These are phyloP conservation scores for Cheumatopsyche charites DNA, from an alignment of 1,140 invertebrate genomes.

Conservation along the genomic window DNA sequence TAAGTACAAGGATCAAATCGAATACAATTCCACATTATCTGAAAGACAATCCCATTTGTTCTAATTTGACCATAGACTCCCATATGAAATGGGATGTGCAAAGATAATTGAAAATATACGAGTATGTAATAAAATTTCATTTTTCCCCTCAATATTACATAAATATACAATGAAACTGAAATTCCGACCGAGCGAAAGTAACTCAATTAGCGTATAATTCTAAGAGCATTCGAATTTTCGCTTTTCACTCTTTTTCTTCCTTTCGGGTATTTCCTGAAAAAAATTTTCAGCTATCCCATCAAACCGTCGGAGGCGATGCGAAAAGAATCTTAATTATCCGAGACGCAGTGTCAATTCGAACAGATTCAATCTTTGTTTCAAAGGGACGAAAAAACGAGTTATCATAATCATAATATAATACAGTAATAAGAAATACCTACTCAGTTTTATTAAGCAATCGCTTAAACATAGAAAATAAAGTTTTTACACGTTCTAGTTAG, in stretches of 20 bases:
- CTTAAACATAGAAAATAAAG: too few species aligned
- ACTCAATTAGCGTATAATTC: constrained; percentile 44
- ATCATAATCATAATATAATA: constrained; percentile 19
- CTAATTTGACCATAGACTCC: constrained; percentile 4
- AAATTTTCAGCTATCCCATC: neutral
- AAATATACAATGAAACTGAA: neutral
- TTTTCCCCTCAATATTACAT: neutral
- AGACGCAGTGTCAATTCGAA: constrained; percentile 34
- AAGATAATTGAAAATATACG: neutral
- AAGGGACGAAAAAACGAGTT: neutral
- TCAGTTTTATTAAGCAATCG: too few species aligned
- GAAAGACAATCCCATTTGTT: neutral
- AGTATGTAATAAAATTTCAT: too few species aligned
- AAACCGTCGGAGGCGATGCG: constrained; percentile 20
- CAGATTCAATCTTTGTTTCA: constrained; percentile 37
- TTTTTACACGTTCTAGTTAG: too few species aligned
- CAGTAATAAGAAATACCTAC: too few species aligned
- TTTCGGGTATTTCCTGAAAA: neutral
- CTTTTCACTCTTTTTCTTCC: constrained; percentile 28
- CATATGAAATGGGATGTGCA: neutral
- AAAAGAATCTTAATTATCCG: constrained; percentile 45
- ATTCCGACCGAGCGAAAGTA: constrained; percentile 31
- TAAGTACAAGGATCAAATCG: neutral
- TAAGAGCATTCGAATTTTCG: neutral
- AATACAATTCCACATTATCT: neutral